Conservation (phyloP, 2,113 vertebrate genomes). For the Apus apus region DNA sequence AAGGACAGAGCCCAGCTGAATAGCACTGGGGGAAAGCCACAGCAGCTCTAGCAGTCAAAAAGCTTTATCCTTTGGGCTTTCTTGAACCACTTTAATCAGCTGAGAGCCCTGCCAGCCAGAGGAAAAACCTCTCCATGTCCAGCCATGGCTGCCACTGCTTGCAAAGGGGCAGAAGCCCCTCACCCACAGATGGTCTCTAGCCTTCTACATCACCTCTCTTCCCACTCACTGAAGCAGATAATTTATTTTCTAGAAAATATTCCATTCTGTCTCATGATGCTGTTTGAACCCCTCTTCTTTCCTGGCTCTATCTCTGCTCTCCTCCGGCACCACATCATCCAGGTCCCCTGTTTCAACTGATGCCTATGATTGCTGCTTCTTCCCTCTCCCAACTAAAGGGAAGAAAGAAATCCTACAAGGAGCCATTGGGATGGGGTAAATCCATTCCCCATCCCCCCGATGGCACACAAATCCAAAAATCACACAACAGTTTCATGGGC, state of each 20-base stretch:
- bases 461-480: background rate
- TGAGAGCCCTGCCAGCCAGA: background rate
- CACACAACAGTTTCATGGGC: rapidly evolving
- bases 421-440: background rate
- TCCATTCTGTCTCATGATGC: background rate
- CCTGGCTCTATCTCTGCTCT: background rate
- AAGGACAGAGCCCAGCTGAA: background rate
- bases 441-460: background rate
- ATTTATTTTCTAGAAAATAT: background rate
- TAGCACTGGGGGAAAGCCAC: rapidly evolving
- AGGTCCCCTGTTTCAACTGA: background rate
- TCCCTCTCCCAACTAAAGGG: background rate
- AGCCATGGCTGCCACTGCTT: rapidly evolving
- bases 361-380: background rate
- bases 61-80: background rate
- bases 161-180: background rate
- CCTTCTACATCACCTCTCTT: background rate
- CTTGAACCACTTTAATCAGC: background rate
- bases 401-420: background rate
- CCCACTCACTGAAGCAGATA: background rate
- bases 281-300: background rate
- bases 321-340: background rate
- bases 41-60: background rate
- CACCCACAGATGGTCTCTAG: background rate
- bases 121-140: background rate